Conservation (phyloP, 2,888 invertebrate genomes). For the Agrochola litura region DNA sequence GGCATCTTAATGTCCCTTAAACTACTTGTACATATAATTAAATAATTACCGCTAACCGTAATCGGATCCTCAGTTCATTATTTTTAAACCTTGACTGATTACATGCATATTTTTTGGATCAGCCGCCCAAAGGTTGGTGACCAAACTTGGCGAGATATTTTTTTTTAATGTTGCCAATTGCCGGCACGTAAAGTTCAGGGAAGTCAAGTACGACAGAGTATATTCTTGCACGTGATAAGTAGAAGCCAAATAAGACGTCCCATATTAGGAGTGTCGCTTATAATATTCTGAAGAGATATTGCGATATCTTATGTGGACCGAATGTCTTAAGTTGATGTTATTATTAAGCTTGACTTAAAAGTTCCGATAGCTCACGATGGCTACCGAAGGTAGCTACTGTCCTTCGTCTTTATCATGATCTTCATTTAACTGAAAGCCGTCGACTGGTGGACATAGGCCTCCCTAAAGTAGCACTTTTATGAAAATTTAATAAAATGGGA, state of each 20-base stretch:
- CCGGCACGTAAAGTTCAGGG: slow-evolving; percentile 52
- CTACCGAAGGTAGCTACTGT: not conserved
- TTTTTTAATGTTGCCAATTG: slow-evolving; percentile 49
- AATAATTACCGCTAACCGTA: slow-evolving; percentile 44
- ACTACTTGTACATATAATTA: slow-evolving; percentile 34
- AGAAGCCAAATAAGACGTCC: slow-evolving; percentile 18
- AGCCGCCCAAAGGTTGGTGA: slow-evolving; percentile 39
- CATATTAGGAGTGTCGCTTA: not conserved
- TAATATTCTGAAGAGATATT: slow-evolving; percentile 8
- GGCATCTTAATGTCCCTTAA: slow-evolving; percentile 14
- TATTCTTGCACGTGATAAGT: slow-evolving; percentile 22
- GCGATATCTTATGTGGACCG: not conserved
- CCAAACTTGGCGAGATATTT: slow-evolving; percentile 53
- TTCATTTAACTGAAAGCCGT: not conserved
- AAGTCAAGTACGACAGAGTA: slow-evolving; percentile 19
- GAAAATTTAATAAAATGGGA: not conserved
- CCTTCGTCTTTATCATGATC: not conserved
- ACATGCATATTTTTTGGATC: slow-evolving; percentile 36
- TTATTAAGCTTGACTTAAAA: not conserved
- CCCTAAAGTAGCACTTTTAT: not conserved
- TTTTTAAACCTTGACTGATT: slow-evolving; percentile 48
- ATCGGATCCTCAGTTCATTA: slow-evolving; percentile 35
- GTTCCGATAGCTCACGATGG: not conserved
- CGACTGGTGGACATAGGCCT: not conserved
- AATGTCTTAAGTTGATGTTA: not conserved